Evolutionary conservation across 1,140 invertebrate species (phyloP).

Genomic region (Eumaeus atala): DNA sequence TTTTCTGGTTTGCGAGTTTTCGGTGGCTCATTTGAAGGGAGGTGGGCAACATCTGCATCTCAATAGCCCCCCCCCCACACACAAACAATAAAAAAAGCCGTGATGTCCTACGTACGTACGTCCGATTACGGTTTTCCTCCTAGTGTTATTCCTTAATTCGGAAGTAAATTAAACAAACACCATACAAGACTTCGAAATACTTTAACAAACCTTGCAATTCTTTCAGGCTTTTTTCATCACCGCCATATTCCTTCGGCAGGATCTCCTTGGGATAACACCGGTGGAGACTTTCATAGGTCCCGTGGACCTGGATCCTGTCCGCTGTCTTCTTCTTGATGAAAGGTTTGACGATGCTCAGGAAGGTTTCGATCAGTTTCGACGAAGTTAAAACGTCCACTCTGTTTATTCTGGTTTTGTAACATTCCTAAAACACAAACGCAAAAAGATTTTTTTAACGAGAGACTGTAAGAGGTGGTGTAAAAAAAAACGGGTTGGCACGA

Average conservation of each 20-base stretch:
- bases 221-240: not conserved
- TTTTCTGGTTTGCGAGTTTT: too few species aligned
- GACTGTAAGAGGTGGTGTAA: not conserved
- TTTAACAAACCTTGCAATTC: not conserved
- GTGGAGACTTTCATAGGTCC: not conserved
- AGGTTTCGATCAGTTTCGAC: not conserved
- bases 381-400: not conserved
- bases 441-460: too few species aligned
- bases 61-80: too few species aligned
- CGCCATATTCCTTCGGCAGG: not conserved
- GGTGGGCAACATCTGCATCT: too few species aligned
- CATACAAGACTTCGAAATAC: too few species aligned
- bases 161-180: too few species aligned
- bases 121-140: too few species aligned
- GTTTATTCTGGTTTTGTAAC: not conserved
- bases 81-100: too few species aligned
- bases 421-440: too few species aligned
- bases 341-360: not conserved
- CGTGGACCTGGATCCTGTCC: not conserved
- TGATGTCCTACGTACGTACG: too few species aligned
- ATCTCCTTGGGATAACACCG: not conserved
- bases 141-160: too few species aligned
- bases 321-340: slow-evolving; percentile 1
- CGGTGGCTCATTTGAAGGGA: too few species aligned
- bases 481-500: not conserved